phyloP scores from a whole-genome alignment of 2,113 vertebrate genomes.

The Gallinago paraguaiae region DNA sequence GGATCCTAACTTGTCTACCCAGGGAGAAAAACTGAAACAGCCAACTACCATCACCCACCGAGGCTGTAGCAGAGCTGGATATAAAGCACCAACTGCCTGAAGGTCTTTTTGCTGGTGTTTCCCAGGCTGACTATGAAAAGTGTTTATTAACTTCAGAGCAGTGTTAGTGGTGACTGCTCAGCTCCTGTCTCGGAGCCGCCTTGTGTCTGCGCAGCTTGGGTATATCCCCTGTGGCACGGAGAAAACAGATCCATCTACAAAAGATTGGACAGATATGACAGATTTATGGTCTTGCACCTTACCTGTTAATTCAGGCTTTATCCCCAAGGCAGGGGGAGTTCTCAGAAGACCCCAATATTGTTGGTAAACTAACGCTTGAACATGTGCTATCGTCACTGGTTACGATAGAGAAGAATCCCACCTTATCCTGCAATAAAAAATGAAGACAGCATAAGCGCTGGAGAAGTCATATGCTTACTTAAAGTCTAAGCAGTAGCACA shows the following conservation, averaged over 20 bases:
- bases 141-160: background rate
- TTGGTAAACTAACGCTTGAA: background rate
- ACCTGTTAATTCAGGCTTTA: background rate
- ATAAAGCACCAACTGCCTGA: background rate
- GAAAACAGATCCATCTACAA: background rate
- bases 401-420: background rate
- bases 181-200: background rate
- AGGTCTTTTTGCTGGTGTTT: background rate
- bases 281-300: background rate
- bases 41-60: fast-evolving
- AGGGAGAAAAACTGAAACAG: background rate
- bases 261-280: background rate
- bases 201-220: background rate
- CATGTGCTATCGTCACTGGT: background rate
- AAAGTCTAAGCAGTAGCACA: background rate
- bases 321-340: background rate
- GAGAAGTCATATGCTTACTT: background rate
- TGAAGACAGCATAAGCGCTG: background rate
- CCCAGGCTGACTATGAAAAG: background rate
- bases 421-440: background rate
- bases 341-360: background rate
- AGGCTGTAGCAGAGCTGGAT: background rate
- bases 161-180: background rate
- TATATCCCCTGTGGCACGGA: background rate
- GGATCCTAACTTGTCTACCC: background rate